phyloP scores from a whole-genome alignment of 2,888 invertebrate species.

The Drosophila eohydei region DNA sequence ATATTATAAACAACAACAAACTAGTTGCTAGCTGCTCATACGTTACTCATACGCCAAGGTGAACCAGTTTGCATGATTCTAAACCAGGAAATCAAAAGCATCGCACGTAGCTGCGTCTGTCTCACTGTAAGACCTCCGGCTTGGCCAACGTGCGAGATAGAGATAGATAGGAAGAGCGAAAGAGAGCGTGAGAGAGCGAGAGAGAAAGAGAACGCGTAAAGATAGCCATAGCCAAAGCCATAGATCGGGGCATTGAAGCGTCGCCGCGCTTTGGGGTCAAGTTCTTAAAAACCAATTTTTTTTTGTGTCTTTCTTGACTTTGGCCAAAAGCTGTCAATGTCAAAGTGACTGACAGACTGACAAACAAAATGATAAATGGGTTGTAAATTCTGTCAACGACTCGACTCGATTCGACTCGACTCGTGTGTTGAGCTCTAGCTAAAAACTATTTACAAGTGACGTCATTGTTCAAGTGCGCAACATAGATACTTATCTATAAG shows the following conservation, averaged over 20 bases:
- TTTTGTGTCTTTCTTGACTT: constrained; percentile 19
- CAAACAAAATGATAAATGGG: constrained; percentile 55
- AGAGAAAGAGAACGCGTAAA: not conserved
- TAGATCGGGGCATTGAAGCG: constrained; percentile 33
- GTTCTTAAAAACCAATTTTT: constrained; percentile 53
- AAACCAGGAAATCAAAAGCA: constrained; percentile 72
- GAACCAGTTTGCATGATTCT: constrained; percentile 79
- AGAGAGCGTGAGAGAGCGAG: not conserved
- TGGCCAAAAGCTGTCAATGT: constrained; percentile 64
- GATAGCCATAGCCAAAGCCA: not conserved
- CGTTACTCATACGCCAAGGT: constrained; percentile 79
- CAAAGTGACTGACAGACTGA: constrained; percentile 35
- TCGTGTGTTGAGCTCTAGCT: constrained; percentile 3
- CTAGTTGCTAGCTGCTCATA: constrained; percentile 35
- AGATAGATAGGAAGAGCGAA: not conserved
- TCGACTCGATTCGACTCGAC: not conserved
- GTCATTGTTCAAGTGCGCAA: constrained; percentile 8
- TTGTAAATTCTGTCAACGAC: constrained; percentile 31
- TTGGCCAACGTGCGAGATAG: constrained; percentile 15
- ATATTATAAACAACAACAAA: constrained; percentile 40
- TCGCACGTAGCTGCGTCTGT: constrained; percentile 67
- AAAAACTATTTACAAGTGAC: constrained; percentile 25
- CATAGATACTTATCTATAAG: not conserved
- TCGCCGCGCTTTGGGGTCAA: constrained; percentile 66
- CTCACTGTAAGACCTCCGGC: constrained; percentile 28